Percentiles rank a stretch among this genome's conserved stretches.
Conservation (phyloP, 35 echinoderm and acorn worm species). For the Lytechinus pictus region DNA sequence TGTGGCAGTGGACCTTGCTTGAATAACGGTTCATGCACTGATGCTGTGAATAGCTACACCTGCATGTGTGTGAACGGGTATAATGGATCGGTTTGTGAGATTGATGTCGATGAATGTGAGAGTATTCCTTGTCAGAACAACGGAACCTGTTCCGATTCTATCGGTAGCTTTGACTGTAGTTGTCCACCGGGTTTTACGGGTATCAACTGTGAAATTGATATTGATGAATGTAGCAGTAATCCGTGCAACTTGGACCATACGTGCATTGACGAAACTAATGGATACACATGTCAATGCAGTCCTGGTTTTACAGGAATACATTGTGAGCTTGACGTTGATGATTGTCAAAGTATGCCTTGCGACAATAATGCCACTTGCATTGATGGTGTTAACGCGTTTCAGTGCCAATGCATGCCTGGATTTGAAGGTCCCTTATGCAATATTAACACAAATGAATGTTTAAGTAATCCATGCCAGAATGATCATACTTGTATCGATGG, state of each 20-base stretch:
- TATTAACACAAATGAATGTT: conserved; percentile 18
- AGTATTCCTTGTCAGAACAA: conserved; percentile 65
- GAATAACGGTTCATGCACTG: conserved; percentile 53
- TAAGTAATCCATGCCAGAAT: conserved; percentile 40
- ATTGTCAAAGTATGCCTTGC: conserved; percentile 69
- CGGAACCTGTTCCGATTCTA: conserved; percentile 60
- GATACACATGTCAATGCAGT: conserved; percentile 34
- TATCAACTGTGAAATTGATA: conserved; percentile 47
- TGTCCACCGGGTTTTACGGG: conserved; percentile 67
- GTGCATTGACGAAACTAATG: conserved; percentile 65
- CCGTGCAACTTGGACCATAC: conserved; percentile 53
- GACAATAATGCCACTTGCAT: conserved; percentile 53
- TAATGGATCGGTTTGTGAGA: conserved; percentile 52
- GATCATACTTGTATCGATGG: conserved; percentile 23
- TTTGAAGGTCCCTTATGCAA: conserved; percentile 64
- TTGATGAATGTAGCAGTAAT: conserved; percentile 60
- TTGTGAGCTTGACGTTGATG: conserved; percentile 55
- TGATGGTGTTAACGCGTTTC: conserved; percentile 52
- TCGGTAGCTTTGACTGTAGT: conserved; percentile 54
- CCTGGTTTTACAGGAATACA: conserved; percentile 38
- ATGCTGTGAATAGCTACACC: conserved; percentile 36
- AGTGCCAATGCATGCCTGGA: conserved; percentile 61
- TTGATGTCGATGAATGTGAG: conserved; percentile 68
- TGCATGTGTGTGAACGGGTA: conserved; percentile 54
- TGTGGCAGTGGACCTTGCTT: conserved; percentile 54